Base-by-base conservation (phyloP, 2,113 vertebrate genomes). In the Eonycteris spelaea region DNA sequence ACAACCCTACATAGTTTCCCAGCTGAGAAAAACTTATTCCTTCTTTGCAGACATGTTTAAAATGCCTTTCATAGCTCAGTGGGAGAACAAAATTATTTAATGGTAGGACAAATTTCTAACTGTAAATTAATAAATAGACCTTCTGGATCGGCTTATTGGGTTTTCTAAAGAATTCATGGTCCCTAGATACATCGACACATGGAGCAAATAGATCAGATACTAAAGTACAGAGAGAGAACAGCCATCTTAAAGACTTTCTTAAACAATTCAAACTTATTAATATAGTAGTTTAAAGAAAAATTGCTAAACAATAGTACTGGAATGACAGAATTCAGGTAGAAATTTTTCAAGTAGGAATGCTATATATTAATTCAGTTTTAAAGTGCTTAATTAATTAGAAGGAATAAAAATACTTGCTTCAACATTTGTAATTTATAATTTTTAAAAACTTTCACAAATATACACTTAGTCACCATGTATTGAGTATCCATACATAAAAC, bases 211-310 rank as follows among this genome's bases (percentile, higher is more conserved):
- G 24, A 65, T n/a, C 30, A 70, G 28, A 85, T 71, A 3, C 28
- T 55, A 63, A 78, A 63, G 11, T 22, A 19, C 7, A 85, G 13
- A 80, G 38, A 90, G 11, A 13, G 19, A 86, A 28, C 3, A 43
- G 30, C 12, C 12, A 75, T 28, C 59, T 38, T 61, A 73, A 80
- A 80, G 84, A 51, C 55, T 73, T 90, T 86, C 45, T 90, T 65
- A 91, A 95, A 84, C 22, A 95, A 82, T 21, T 61, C 24, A 21
- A 91, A 65, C 16, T 92, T 68, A 83, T 67, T 91, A 89, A 85
- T 78, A 86, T 2, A 80, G 9, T 55, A 70, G 43, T 9, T 48
- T 26, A 89, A 86, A 84, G 35, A 90, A 94, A 63, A 75, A 59
- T 71, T 57, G 7, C 70, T 43, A 86, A 79, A 73, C 10, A 95